Base-by-base conservation (phyloP, 2,113 vertebrate genomes). In the Macrotus californicus region DNA sequence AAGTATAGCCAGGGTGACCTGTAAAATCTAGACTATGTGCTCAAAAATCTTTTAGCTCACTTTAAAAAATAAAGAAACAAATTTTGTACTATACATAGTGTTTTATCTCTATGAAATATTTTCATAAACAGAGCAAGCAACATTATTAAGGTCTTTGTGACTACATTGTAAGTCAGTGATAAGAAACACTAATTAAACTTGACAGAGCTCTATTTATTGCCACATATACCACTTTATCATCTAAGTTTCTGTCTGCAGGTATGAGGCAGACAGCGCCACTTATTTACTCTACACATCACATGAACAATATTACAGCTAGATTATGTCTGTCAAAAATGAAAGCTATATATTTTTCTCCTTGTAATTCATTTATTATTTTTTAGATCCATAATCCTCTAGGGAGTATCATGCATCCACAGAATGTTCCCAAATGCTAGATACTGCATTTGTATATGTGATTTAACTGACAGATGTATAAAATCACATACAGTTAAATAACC, bases 381-480 rank as follows among this genome's bases (percentile, higher is more conserved):
- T 66, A 91, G 22, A 94, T 56, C n/a, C 46, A 70, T 92, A 95
- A 46, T 93, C 24, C 50, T 84, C 26, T 52, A 64, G 21, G 36
- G 19, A 85, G 18, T 93, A 6, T 75, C 29, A 75, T 66, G 52
- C 92, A 90, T 88, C n/a, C 41, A 94, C 39, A 48, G 86, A 95
- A 87, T 83, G 5, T 69, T 84, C 26, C 64, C 72, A 93, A 90
- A 43, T 59, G 70, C 18, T 92, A 94, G 52, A 50, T 41, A 81
- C 8, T 73, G 3, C 6, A 31, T 91, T 61, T 93, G 67, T 96
- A 66, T 21, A 80, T 96, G 39, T 77, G 61, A 97, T 93, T 95
- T 94, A 94, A 76, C 43, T 10, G 16, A 94, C 64, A 96, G 84
- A 39, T 54, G 3, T 96, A 11, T 94, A 96, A 95, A 97, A 77